Base-by-base conservation (phyloP, 2,797 vertebrate genomes). In the Falco rusticolus region DNA sequence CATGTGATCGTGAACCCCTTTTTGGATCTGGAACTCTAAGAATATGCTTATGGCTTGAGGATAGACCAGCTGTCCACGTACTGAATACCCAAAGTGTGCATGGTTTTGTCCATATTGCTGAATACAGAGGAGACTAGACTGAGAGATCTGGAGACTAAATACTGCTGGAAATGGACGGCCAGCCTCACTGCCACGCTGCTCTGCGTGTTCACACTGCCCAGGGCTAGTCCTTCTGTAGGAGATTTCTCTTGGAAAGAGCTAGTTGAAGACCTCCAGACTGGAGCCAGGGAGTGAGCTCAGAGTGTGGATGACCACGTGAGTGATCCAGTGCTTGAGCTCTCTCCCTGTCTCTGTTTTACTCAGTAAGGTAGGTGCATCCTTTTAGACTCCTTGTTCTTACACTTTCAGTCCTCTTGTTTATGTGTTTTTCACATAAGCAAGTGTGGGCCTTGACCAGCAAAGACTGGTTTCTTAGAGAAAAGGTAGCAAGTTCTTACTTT, bases 251-350 rank as follows among this genome's bases (percentile, higher is more conserved):
- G 37, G 56, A 37, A 89, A 81, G 20, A 57, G 9, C 13, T 18
- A 48, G 16, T 9, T 84, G 64, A n/a, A 48, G 47, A 39, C 21
- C 81, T 74, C 18, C 21, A 45, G 14, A 43, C 0, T 47, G 29
- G 31, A 88, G 24, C 34, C 31, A 77, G 33, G 6, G 31, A 63
- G 25, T 17, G 43, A 79, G 19, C 13, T 89, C 45, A 50, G 63
- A 72, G 28, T 25, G 7, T 57, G 51, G 50, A 56, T 9, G 39
- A 2, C 12, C 3, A 0, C 4, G 7, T 2, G 2, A 8, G n/a
- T 6, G 24, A 64, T 50, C 39, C 43, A 63, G 29, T 31, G 21
- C 34, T 47, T 39, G 31, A 68, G 25, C 9, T 56, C 7, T 60
- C 21, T 76, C 14, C 34, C 24, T 25, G 47, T 3, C 4, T 41